Evolutionary conservation across 2,797 vertebrate species (phyloP), one percentile per base, ranked within the genome.

Genomic region (Pseudopleuronectes americanus): DNA sequence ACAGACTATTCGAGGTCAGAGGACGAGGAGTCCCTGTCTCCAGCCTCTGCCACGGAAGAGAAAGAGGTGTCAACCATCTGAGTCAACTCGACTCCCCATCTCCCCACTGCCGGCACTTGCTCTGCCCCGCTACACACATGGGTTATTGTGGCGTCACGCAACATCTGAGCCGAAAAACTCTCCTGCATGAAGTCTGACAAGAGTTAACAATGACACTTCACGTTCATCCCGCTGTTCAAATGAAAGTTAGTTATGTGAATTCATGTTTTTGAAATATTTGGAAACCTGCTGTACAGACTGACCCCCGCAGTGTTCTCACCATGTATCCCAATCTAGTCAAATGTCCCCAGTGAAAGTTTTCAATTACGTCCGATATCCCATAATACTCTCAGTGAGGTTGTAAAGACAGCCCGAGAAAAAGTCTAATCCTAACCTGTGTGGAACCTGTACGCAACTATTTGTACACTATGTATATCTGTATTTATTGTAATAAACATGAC

Each of bases 401-500:
- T 56, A 45, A 64, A 51, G 9, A 58, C 71, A 75, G 2, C 14
- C 71, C 66, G 62, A 61, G 63, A 43, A 63, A 64, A 16, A 45
- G 14, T 19, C 4, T 17, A 19, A 16, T 64, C 65, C 75, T 54
- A 75, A 64, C 21, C 48, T 84, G 60, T 83, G 69, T 77, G 77
- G 74, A 81, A 68, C 75, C 76, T 84, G 64, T 57, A 57, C 59
- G 60, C 67, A 66, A 82, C 68, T 73, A 86, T 89, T 91, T 93
- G 90, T 94, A 90, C 95, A 95, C 91, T 88, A 87, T 91, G 90
- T 96, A 96, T 96, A 98, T 97, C 94, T 98, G 96, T 99, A 99
- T 99, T 99, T 99, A 99, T 99, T 99, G 95, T 96, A 99, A 97
- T 97, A 97, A 97, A 92, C 65, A 79, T 67, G 64, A 77, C 24